phyloP scores from a whole-genome alignment of 2,888 invertebrate genomes.

The Heliconius ethilla region DNA sequence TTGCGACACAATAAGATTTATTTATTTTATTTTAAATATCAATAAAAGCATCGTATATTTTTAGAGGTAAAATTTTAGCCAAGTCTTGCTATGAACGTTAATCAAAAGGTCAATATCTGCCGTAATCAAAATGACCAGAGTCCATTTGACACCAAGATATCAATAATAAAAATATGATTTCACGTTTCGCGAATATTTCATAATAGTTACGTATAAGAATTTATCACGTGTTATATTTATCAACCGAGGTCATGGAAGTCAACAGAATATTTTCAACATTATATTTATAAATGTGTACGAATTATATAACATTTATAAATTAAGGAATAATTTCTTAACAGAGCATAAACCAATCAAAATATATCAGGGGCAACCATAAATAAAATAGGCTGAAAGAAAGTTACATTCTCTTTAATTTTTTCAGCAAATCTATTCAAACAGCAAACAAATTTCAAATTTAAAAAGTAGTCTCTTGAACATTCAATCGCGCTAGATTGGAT shows the following conservation, averaged over 20 bases:
- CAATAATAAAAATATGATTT: constrained; percentile 39
- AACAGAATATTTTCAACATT: constrained; percentile 31
- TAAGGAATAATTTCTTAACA: neutral
- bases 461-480: neutral
- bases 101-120: constrained; percentile 35
- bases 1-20: neutral
- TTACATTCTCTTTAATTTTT: neutral
- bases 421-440: neutral
- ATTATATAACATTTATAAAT: neutral
- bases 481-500: neutral
- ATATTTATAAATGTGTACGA: constrained; percentile 4
- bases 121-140: constrained; percentile 32
- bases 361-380: neutral
- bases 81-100: constrained; percentile 12
- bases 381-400: neutral
- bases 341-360: neutral
- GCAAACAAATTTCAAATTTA: neutral
- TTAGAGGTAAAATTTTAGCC: neutral
- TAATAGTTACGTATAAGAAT: constrained; percentile 48
- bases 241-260: constrained; percentile 39
- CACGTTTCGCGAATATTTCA: constrained; percentile 48
- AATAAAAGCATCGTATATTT: neutral
- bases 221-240: constrained; percentile 41
- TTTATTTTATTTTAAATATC: neutral
- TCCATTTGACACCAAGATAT: constrained; percentile 37